Base-by-base conservation (phyloP, 2,797 vertebrate genomes). In the Neoniphon sammara region DNA sequence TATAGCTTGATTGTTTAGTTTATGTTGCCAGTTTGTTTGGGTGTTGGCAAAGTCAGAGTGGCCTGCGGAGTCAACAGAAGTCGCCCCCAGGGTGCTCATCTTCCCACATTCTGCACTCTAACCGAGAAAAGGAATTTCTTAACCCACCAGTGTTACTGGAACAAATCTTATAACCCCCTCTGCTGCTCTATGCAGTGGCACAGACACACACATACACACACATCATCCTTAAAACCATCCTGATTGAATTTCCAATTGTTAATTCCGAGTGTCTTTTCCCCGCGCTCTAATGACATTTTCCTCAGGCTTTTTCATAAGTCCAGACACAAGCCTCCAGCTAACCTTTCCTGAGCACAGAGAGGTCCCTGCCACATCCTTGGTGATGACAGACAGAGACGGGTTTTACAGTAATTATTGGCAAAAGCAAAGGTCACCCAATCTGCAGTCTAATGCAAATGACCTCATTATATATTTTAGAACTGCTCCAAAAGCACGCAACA, bases 381-480 rank as follows among this genome's bases (percentile, higher is more conserved):
- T 88, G 89, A 94, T 88, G 93, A 91, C 85, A 92, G 82, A 83
- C 75, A 92, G 92, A 87, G 91, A 87, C 79, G 85, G 88, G 86
- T 89, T 91, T 92, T 90, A 92, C 92, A 92, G 92, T 96, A 96
- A 96, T 97, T 96, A 96, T 93, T 94, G 94, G 91, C 94, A 95
- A 94, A 93, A 93, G 93, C 94, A 96, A 95, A 96, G 95, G 94
- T 95, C 93, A 95, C 31, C 75, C 90, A 94, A 94, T 94, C 93
- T 92, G 88, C 88, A 93, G 92, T 88, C 87, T 93, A 93, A 96
- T 95, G 94, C 92, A 95, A 95, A 96, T 93, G 90, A 92, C 91
- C 94, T 95, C 94, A 95, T 95, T 94, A 93, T 91, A 94, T 93
- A 91, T 93, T 91, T 93, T 91, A 91, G 88, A 89, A 89, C 89